phyloP scores from a whole-genome alignment of 2,888 invertebrate species.

The Aquatica leii region DNA sequence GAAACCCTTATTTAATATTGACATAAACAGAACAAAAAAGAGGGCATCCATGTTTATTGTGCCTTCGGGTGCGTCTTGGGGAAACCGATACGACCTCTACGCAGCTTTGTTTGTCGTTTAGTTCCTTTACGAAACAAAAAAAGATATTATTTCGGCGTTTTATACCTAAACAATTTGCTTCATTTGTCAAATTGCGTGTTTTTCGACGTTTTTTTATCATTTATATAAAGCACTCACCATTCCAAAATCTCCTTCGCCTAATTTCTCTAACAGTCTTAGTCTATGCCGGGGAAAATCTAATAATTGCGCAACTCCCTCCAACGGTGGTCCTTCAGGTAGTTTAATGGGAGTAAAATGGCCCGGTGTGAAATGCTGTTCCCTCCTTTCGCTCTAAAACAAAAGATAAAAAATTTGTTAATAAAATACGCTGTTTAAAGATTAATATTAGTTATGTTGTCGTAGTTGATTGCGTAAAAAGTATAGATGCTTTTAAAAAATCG shows the following conservation, averaged over 20 bases:
- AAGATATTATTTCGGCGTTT: constrained; percentile 29
- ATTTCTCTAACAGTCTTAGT: constrained; percentile 82
- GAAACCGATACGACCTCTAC: constrained; percentile 43
- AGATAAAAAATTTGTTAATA: constrained; percentile 19
- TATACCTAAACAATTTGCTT: constrained; percentile 26
- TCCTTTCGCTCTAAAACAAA: constrained; percentile 65
- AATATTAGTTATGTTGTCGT: constrained; percentile 27
- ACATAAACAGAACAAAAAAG: constrained; percentile 36
- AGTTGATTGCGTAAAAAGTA: constrained; percentile 21
- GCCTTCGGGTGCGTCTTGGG: constrained; percentile 42
- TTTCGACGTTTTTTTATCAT: not conserved
- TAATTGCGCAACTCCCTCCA: constrained; percentile 73
- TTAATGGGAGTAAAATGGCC: constrained; percentile 79
- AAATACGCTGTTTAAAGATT: constrained; percentile 26
- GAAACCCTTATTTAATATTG: constrained; percentile 41
- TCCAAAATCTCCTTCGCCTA: constrained; percentile 89
- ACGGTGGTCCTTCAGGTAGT: constrained; percentile 74
- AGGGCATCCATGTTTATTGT: constrained; percentile 40
- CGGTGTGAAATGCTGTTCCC: constrained; percentile 72
- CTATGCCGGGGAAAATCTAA: constrained; percentile 85
- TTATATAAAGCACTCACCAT: constrained; percentile 68
- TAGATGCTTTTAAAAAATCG: constrained; percentile 34
- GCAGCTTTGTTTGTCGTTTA: constrained; percentile 37
- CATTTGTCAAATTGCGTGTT: constrained; percentile 20
- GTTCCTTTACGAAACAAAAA: constrained; percentile 25